Percentiles rank a stretch among this genome's conserved stretches.
phyloP scores from a whole-genome alignment of 2,113 vertebrate species.

The Tachycineta bicolor region DNA sequence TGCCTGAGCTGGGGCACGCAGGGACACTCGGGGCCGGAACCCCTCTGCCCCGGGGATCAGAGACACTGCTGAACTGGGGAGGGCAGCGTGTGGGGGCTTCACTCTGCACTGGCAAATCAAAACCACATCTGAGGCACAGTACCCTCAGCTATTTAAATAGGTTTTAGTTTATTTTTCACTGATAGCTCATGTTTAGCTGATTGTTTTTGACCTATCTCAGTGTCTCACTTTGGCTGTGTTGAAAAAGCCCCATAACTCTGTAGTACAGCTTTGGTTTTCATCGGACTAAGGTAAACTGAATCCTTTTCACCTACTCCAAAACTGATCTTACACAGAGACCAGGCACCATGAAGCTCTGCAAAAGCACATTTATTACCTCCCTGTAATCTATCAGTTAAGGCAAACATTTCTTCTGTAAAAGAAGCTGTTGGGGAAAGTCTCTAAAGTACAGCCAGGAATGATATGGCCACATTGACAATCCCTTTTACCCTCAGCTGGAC shows the following conservation, averaged over 20 bases:
- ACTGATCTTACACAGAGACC: neutral
- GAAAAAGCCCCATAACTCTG: neutral
- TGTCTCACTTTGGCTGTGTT: neutral
- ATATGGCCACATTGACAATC: neutral
- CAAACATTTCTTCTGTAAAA: neutral
- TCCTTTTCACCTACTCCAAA: neutral
- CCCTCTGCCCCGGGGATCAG: too few relatives aligned
- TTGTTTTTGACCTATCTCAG: neutral
- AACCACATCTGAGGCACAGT: neutral
- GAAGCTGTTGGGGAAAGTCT: neutral
- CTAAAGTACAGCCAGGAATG: neutral
- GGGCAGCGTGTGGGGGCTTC: fast-evolving
- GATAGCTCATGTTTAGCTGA: neutral
- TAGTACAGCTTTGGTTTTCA: neutral
- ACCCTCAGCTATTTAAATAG: neutral
- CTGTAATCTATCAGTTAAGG: neutral
- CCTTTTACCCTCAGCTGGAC: neutral
- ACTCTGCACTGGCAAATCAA: neutral
- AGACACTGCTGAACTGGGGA: fast-evolving
- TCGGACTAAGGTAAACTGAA: neutral
- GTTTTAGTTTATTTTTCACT: neutral
- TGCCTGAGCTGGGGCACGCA: fast-evolving
- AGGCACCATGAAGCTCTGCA: neutral
- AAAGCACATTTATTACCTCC: neutral
- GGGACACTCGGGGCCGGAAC: too few relatives aligned